A percentile compares a stretch with the other conserved stretches of the same genome.
These are phyloP conservation scores for Tarsius wallacei DNA, from an alignment of 2,797 vertebrate genomes.

Conservation along the genomic window DNA sequence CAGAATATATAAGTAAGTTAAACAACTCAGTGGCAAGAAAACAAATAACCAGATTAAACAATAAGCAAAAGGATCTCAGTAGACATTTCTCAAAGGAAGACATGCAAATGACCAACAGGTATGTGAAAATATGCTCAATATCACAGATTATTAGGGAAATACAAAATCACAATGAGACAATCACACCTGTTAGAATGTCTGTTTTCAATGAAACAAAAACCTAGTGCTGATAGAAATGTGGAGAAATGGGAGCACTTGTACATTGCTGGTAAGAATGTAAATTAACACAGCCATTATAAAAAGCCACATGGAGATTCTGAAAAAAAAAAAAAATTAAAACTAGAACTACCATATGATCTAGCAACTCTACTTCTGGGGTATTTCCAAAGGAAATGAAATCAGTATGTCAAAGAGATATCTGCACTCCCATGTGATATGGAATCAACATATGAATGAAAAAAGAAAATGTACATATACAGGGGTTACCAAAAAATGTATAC, in stretches of 20 bases:
- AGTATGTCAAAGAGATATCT: not conserved
- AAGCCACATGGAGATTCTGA: not conserved
- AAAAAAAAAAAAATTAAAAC: not conserved
- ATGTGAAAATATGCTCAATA: not conserved
- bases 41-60: not conserved
- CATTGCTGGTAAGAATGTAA: not conserved
- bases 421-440: not conserved
- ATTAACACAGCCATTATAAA: not conserved
- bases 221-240: not conserved
- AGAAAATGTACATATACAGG: not conserved
- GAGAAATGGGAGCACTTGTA: not conserved
- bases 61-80: not conserved
- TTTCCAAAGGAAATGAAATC: not conserved
- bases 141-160: not conserved
- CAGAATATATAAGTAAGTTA: not conserved
- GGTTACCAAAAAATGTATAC: no score
- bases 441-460: not conserved
- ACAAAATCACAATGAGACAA: not conserved
- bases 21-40: not conserved
- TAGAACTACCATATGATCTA: not conserved
- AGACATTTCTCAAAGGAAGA: not conserved
- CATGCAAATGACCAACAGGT: not conserved
- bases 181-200: not conserved
- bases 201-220: not conserved
- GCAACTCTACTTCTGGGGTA: not conserved